Conservation (phyloP, 2,888 invertebrate species). For the Eurytoma adleriae region DNA sequence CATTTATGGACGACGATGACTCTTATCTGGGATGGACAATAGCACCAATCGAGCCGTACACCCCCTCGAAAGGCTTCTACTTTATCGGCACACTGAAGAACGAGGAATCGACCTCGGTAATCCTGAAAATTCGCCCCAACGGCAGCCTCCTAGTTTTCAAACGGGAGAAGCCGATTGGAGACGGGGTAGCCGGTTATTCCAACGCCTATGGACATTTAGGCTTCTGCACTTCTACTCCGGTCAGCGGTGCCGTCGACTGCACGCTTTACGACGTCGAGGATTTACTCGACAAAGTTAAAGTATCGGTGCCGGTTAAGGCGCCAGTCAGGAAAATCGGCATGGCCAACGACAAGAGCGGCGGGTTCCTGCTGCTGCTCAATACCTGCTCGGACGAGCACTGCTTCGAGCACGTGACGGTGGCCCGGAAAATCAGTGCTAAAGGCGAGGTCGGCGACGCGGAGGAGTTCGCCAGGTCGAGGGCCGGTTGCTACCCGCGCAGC, state of each 20-base stretch:
- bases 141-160: not conserved
- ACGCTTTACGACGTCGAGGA: not conserved
- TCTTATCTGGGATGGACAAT: not conserved
- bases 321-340: not conserved
- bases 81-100: too few relatives aligned
- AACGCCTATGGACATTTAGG: not conserved
- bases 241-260: not conserved
- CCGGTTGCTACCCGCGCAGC: not conserved
- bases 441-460: not conserved
- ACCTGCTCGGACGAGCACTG: not conserved
- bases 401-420: constrained; percentile 1
- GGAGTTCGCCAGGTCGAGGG: not conserved
- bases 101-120: not conserved
- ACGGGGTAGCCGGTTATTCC: not conserved
- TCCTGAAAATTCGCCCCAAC: not conserved
- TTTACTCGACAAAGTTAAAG: not conserved
- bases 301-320: not conserved
- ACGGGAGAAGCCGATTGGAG: not conserved
- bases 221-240: not conserved
- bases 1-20: not conserved
- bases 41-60: not conserved
- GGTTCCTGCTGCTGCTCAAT: not conserved
- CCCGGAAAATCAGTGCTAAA: not conserved
- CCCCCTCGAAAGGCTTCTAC: not conserved
- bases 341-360: not conserved